Evolutionary conservation across 2,888 invertebrate species (phyloP).

Genomic region (Herminia tarsipennalis): DNA sequence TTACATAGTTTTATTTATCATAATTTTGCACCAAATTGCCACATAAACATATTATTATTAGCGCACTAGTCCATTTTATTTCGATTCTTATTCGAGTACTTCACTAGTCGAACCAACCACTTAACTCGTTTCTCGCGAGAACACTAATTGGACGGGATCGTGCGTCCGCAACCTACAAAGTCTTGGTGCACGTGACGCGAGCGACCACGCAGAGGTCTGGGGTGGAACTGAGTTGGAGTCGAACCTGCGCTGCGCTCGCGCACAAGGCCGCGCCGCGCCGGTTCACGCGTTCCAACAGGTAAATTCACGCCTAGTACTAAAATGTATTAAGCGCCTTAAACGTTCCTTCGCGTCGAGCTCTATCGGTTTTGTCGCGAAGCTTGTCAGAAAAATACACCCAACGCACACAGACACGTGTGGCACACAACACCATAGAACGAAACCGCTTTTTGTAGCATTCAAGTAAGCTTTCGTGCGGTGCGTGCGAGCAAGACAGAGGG

Average conservation of each 20-base stretch:
- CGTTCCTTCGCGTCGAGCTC: constrained; percentile 61
- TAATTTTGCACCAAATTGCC: constrained; percentile 70
- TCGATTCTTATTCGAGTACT: constrained; percentile 62
- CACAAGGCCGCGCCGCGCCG: constrained; percentile 86
- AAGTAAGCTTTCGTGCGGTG: constrained; percentile 68
- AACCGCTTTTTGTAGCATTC: constrained; percentile 83
- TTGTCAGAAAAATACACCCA: constrained; percentile 79
- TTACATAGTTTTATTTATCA: constrained; percentile 77
- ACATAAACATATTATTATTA: constrained; percentile 64
- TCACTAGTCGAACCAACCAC: constrained; percentile 80
- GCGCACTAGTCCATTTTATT: constrained; percentile 71
- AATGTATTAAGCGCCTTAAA: constrained; percentile 71
- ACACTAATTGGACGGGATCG: constrained; percentile 83
- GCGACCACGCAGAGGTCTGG: constrained; percentile 78
- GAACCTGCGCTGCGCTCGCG: constrained; percentile 85
- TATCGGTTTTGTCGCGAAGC: constrained; percentile 64
- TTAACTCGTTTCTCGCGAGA: constrained; percentile 84
- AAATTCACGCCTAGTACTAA: constrained; percentile 66
- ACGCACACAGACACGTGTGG: constrained; percentile 67
- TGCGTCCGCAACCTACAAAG: constrained; percentile 61
- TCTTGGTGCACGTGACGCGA: constrained; percentile 68
- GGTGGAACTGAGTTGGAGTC: constrained; percentile 81
- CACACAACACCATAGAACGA: constrained; percentile 66
- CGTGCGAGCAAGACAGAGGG: constrained; percentile 72
- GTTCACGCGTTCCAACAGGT: constrained; percentile 87